A percentile compares a stretch with the other conserved stretches of the same genome.
Evolutionary conservation across 1,140 invertebrate species (phyloP).

Genomic region (Lutraria rhynchaena): DNA sequence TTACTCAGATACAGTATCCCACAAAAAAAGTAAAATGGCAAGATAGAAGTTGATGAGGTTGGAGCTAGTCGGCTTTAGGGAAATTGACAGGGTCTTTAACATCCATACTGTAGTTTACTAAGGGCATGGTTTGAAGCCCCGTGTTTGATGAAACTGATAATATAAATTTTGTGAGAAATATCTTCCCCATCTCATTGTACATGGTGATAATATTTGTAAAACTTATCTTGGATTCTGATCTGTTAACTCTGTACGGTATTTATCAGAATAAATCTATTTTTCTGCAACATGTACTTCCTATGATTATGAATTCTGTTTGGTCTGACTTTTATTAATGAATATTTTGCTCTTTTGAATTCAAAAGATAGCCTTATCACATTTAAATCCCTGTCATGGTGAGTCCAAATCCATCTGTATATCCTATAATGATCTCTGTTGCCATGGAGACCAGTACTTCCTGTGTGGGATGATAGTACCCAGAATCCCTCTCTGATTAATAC

Average conservation of each 20-base stretch:
- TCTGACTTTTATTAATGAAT: slow-evolving; percentile 31
- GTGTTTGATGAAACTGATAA: slow-evolving; percentile 16
- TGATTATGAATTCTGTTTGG: neutral
- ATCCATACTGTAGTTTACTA: neutral
- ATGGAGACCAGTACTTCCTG: slow-evolving; percentile 32
- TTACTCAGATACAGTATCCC: too few relatives aligned
- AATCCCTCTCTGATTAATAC: slow-evolving; percentile 25
- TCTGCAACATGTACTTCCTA: slow-evolving; percentile 1
- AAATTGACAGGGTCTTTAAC: neutral
- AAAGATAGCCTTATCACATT: slow-evolving; percentile 7
- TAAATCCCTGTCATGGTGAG: slow-evolving; percentile 12
- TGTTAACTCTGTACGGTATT: slow-evolving; percentile 5
- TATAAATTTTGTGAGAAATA: slow-evolving; percentile 8
- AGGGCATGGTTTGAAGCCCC: neutral
- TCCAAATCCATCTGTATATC: neutral
- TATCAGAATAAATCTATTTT: slow-evolving; percentile 6
- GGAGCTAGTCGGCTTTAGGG: neutral
- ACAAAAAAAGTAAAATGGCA: too few relatives aligned
- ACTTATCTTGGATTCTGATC: neutral
- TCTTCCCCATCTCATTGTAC: slow-evolving; percentile 25
- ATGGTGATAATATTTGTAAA: neutral
- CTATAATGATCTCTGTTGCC: slow-evolving; percentile 18
- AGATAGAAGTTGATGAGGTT: too few relatives aligned
- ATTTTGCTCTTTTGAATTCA: neutral
- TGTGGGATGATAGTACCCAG: slow-evolving; percentile 29